These are phyloP conservation scores for Psittacula cyanocephala DNA, from an alignment of 2,113 vertebrate species.

Conservation along the genomic window DNA sequence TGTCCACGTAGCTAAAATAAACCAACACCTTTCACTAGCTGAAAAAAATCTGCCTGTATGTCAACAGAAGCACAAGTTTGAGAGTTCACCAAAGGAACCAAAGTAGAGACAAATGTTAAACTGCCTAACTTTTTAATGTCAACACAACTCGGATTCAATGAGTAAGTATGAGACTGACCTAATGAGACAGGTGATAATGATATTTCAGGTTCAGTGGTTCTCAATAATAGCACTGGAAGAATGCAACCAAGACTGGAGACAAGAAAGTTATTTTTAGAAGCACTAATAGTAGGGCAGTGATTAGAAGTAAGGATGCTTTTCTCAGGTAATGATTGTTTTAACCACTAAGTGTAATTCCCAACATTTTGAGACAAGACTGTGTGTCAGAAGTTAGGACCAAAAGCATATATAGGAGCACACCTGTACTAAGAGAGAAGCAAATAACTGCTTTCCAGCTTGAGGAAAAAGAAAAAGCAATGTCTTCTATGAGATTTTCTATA, in stretches of 20 bases:
- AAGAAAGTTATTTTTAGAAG: slow-evolving; percentile 15
- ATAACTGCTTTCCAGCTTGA: neutral
- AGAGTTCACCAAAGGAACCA: neutral
- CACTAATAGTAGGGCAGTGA: neutral
- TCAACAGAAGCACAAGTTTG: neutral
- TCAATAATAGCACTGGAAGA: neutral
- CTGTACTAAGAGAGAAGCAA: neutral
- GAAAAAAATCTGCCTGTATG: neutral
- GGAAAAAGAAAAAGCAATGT: neutral
- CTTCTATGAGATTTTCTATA: neutral
- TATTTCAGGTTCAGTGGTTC: slow-evolving; percentile 16
- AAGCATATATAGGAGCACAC: neutral
- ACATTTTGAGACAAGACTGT: neutral
- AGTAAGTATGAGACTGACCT: neutral
- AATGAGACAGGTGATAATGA: neutral
- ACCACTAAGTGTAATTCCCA: neutral
- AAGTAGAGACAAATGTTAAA: neutral
- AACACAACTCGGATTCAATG: neutral
- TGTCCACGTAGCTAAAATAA: neutral
- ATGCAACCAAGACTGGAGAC: neutral
- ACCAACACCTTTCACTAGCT: neutral
- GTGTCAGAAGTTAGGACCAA: neutral
- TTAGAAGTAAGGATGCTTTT: slow-evolving; percentile 3
- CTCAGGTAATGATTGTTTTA: neutral
- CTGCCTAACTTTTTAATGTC: neutral